Evolutionary conservation across 1,140 invertebrate species (phyloP), one percentile per base, ranked within the genome.

Genomic region (Cydia amplana): DNA sequence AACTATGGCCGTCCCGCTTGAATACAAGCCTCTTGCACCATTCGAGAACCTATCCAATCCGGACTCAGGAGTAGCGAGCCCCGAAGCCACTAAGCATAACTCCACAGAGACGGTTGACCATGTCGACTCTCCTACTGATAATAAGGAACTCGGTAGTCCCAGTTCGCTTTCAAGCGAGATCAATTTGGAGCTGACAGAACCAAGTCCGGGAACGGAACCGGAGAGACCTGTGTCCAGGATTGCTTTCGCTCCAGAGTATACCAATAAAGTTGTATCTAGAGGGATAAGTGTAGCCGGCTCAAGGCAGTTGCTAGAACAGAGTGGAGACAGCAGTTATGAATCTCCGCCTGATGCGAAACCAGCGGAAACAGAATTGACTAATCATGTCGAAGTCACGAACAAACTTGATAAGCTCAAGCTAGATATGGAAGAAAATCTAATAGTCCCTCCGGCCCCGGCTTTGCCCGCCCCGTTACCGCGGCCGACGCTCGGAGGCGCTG

Each of bases 61-160:
- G 0, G 94, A 94, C 74, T 94, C 93, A 1, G 94, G 93, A 1
- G 93, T 94, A 4, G 94, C 94, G 6, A 94, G 94, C 83, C 94
- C 94, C 0, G 93, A 93, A 70, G 91, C 92, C 3, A 93, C 94
- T 0, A 93, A 94, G 82, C 88, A 93, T 64, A 93, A 93, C 64
- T 91, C 91, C 4, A 93, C 93, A 0, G 93, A 93, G 76, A 92
- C 91, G 0, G 92, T 91, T 0, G 89, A 93, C 67, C 91, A 93
- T 72, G 92, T 93, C 0, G 91, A 93, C 70, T 93, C 91, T 0
- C 93, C 92, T 0, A 83, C 85, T 9, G 91, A 92, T 18, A 90
- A 89, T 20, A 93, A 93, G 63, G 91, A 93, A 49, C 75, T 92
- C 3, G 90, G 90, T 6, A 92, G 91, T 36, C 93, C 88, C 75